A percentile compares a stretch with the other conserved stretches of the same genome.
These are phyloP conservation scores for Morpho deidamia DNA, from an alignment of 2,888 invertebrate species.

Conservation along the genomic window DNA sequence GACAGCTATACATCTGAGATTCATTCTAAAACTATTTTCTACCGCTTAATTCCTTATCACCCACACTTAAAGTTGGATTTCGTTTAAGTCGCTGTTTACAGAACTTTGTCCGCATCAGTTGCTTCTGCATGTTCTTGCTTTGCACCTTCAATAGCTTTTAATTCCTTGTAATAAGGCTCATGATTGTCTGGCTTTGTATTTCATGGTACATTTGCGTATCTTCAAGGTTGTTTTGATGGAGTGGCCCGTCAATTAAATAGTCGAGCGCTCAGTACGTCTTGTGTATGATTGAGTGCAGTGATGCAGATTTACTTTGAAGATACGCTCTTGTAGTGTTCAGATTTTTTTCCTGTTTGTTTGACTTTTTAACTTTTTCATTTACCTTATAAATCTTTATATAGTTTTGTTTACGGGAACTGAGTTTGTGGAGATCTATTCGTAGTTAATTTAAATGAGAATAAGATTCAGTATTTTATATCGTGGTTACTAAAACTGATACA, in stretches of 20 bases:
- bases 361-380: slow-evolving; percentile 21
- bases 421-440: too few species aligned
- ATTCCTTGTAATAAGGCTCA: slow-evolving; percentile 35
- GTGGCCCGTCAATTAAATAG: slow-evolving; percentile 72
- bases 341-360: slow-evolving; percentile 20
- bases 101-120: slow-evolving; percentile 9
- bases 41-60: neutral
- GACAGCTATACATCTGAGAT: slow-evolving; percentile 47
- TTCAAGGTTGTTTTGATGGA: slow-evolving; percentile 69
- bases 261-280: slow-evolving; percentile 59
- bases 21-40: slow-evolving; percentile 25
- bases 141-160: slow-evolving; percentile 32
- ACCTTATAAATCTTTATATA: neutral
- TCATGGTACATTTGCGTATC: slow-evolving; percentile 35
- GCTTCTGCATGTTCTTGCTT: slow-evolving; percentile 7
- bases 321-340: slow-evolving; percentile 27
- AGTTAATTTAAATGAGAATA: too few species aligned
- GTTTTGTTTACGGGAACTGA: neutral
- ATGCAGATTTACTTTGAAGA: slow-evolving; percentile 61
- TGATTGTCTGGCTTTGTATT: slow-evolving; percentile 29
- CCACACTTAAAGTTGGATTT: neutral
- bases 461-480: too few species aligned
- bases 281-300: slow-evolving; percentile 69
- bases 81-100: neutral
- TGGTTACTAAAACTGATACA: too few species aligned